A percentile compares a stretch with the other conserved stretches of the same genome.
These are phyloP conservation scores for Melopsittacus undulatus DNA, from an alignment of 2,797 vertebrate genomes.

Conservation along the genomic window DNA sequence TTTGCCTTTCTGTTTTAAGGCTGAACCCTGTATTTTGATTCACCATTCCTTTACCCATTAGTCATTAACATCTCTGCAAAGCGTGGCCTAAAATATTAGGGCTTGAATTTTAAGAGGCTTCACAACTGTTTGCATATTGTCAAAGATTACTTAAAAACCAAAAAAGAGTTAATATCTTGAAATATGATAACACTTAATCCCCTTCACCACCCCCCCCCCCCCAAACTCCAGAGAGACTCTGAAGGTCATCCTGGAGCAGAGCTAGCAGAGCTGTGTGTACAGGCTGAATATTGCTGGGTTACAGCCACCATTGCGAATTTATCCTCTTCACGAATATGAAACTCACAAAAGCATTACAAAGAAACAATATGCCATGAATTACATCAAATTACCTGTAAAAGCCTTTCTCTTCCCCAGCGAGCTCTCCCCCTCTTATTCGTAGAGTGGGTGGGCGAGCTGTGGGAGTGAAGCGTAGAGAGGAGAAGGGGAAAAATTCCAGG, in stretches of 20 bases:
- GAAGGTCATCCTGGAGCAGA: conserved; percentile 16
- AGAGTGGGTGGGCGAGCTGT: conserved; percentile 53
- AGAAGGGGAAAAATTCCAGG: conserved; percentile 41
- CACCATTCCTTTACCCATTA: conserved; percentile 1
- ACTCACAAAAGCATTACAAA: conserved; percentile 3
- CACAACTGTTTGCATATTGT: background rate
- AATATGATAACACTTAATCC: background rate
- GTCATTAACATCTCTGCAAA: background rate
- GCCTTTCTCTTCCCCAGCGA: conserved; percentile 41
- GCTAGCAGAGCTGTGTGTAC: conserved; percentile 8
- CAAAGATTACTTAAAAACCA: background rate
- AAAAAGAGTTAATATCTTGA: conserved; percentile 40
- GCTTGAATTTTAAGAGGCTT: conserved; percentile 15
- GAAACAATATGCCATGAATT: conserved; percentile 42
- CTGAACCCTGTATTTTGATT: background rate
- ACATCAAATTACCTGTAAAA: conserved; percentile 70
- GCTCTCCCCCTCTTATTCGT: conserved; percentile 38
- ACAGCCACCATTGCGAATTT: conserved; percentile 3
- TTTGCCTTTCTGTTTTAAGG: background rate
- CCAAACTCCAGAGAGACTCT: background rate
- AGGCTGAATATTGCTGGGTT: background rate
- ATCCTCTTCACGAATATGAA: conserved; percentile 8
- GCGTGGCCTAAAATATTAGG: background rate
- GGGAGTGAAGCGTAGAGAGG: conserved; percentile 53
- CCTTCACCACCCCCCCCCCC: too few relatives aligned